A percentile compares a stretch with the other conserved stretches of the same genome.
These are phyloP conservation scores for Euzophera pinguis DNA, from an alignment of 2,888 invertebrate genomes.

Conservation along the genomic window DNA sequence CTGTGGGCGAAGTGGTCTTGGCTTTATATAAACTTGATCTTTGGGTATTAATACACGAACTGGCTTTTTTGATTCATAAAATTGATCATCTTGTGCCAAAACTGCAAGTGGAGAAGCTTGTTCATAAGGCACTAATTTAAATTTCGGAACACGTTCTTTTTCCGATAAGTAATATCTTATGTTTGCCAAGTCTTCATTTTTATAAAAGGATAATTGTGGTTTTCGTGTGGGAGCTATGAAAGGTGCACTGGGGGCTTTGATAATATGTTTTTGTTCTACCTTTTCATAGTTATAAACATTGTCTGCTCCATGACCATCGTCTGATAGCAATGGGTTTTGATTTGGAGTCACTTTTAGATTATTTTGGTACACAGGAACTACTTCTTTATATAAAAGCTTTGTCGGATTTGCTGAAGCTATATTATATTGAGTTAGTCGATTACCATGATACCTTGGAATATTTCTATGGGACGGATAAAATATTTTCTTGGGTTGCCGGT, in stretches of 20 bases:
- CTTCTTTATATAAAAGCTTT: constrained; percentile 61
- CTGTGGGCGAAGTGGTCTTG: constrained; percentile 51
- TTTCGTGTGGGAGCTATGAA: constrained; percentile 44
- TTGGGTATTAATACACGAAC: constrained; percentile 43
- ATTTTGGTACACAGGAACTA: constrained; percentile 43
- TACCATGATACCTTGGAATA: constrained; percentile 71
- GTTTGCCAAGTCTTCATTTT: constrained; percentile 46
- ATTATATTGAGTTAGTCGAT: constrained; percentile 67
- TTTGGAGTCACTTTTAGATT: constrained; percentile 40
- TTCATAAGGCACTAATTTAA: constrained; percentile 72
- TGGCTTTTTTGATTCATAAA: constrained; percentile 39
- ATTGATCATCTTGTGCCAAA: constrained; percentile 28
- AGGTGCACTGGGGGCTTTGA: constrained; percentile 40
- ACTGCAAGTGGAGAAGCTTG: constrained; percentile 66
- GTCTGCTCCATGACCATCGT: constrained; percentile 32
- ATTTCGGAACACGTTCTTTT: constrained; percentile 56
- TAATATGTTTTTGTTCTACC: constrained; percentile 41
- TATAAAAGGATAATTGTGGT: constrained; percentile 51
- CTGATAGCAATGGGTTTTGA: constrained; percentile 44
- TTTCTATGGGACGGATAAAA: constrained; percentile 49
- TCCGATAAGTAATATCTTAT: constrained; percentile 61
- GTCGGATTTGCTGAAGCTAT: constrained; percentile 70
- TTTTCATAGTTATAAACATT: constrained; percentile 44
- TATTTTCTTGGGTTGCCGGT: constrained; percentile 57
- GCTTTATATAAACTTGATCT: constrained; percentile 53